Evolutionary conservation across 1,140 invertebrate genomes (phyloP).

Genomic region (Platyura marginata): DNA sequence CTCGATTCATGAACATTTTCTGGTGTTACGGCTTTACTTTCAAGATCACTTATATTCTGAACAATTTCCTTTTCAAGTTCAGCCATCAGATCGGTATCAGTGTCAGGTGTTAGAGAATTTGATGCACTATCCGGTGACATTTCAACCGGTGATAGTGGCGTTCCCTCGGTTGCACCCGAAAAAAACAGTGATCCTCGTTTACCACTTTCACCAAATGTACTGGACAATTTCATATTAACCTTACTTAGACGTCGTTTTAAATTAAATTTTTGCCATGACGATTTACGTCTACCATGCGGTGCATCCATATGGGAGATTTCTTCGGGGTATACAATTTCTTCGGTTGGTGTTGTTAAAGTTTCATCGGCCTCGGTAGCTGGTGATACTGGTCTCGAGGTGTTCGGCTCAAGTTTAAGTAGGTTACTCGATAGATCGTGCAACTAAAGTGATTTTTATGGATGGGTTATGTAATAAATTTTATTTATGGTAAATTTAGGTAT

Average conservation of each 20-base stretch:
- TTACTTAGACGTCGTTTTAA: constrained; percentile 62
- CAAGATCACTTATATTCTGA: constrained; percentile 1
- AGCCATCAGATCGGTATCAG: constrained; percentile 1
- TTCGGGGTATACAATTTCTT: constrained; percentile 7
- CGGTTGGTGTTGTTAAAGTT: background rate
- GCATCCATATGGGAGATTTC: constrained; percentile 11
- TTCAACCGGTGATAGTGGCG: constrained; percentile 23
- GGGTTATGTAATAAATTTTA: too few relatives aligned
- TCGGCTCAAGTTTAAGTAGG: background rate
- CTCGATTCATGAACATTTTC: too few relatives aligned
- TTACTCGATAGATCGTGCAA: background rate
- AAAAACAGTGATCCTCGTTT: constrained; percentile 28
- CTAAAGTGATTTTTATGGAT: too few relatives aligned
- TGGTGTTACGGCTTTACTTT: background rate
- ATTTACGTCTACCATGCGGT: constrained; percentile 28
- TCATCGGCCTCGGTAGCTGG: constrained; percentile 5
- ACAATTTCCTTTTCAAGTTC: constrained; percentile 4
- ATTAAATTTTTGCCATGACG: constrained; percentile 55
- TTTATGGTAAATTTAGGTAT: too few relatives aligned
- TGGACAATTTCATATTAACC: constrained; percentile 61
- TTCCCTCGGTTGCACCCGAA: constrained; percentile 21
- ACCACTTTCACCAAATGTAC: constrained; percentile 24
- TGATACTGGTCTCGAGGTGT: constrained; percentile 3
- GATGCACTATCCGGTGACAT: constrained; percentile 9
- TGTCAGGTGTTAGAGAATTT: constrained; percentile 10